Evolutionary conservation across 2,888 invertebrate species (phyloP).

Genomic region (Amphipyra berbera): DNA sequence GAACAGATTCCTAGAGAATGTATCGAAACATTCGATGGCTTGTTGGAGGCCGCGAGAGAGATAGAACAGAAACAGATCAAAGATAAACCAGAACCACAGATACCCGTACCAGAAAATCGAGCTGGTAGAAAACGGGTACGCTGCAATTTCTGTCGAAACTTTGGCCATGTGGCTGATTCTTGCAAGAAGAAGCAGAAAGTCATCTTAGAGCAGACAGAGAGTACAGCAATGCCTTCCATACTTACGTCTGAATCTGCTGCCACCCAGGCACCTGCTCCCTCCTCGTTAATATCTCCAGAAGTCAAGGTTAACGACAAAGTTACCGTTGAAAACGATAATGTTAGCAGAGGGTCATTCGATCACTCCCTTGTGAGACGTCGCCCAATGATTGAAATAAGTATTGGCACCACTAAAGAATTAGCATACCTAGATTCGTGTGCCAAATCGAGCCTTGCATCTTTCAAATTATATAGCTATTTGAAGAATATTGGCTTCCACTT

Average conservation of each 20-base stretch:
- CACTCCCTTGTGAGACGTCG: background rate
- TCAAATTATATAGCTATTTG: conserved; percentile 36
- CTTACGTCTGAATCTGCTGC: conserved; percentile 8
- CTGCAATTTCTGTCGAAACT: conserved; percentile 31
- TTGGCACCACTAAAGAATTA: conserved; percentile 39
- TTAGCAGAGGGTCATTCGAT: background rate
- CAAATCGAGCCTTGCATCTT: conserved; percentile 25
- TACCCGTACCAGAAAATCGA: conserved; percentile 3
- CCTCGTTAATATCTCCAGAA: background rate
- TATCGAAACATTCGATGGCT: conserved; percentile 30
- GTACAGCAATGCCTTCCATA: background rate
- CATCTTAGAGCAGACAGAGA: background rate
- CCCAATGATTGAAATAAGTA: conserved; percentile 34
- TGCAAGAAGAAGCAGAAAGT: conserved; percentile 41
- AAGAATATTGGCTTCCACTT: conserved; percentile 44
- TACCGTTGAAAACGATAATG: background rate
- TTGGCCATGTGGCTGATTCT: conserved; percentile 24
- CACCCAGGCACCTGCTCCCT: background rate
- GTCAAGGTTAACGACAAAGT: background rate
- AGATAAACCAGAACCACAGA: background rate
- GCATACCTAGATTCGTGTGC: conserved; percentile 30
- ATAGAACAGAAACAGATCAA: conserved; percentile 27
- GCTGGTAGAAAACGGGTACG: conserved; percentile 24
- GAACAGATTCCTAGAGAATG: conserved; percentile 38
- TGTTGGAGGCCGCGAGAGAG: conserved; percentile 46